Evolutionary conservation across 35 echinoderm and acorn worm species (phyloP).

Genomic region (Hemicentrotus pulcherrimus): DNA sequence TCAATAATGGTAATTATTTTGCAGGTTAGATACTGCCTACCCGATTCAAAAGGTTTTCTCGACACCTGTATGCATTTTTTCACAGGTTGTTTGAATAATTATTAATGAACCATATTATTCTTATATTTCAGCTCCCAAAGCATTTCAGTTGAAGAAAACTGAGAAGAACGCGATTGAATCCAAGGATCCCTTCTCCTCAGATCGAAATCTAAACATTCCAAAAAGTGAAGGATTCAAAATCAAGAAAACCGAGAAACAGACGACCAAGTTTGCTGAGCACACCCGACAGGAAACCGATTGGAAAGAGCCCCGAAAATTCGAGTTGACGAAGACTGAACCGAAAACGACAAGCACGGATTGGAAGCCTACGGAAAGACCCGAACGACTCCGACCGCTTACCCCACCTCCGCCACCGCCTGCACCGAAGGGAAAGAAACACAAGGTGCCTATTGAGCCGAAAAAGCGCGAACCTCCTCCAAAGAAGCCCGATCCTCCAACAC

Average conservation of each 20-base stretch:
- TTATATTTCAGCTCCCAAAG: constrained; percentile 66
- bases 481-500: constrained; percentile 14
- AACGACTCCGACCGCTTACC: constrained; percentile 46
- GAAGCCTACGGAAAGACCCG: constrained; percentile 62
- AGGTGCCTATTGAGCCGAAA: constrained; percentile 51
- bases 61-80: background rate
- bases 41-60: no score
- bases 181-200: constrained; percentile 71
- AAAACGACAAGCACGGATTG: constrained; percentile 57
- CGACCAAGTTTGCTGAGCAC: constrained; percentile 52
- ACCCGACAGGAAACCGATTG: constrained; percentile 54
- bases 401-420: constrained; percentile 66
- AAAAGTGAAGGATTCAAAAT: constrained; percentile 69
- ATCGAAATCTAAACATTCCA: constrained; percentile 70
- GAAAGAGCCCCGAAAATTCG: constrained; percentile 79
- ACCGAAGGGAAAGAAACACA: constrained; percentile 55
- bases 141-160: constrained; percentile 69
- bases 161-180: constrained; percentile 57
- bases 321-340: constrained; percentile 53
- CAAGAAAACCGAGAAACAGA: constrained; percentile 70
- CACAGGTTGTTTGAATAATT: background rate
- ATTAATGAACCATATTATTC: background rate
- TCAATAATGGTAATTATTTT: no score
- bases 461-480: constrained; percentile 39
- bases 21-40: no score